Evolutionary conservation across 1,140 invertebrate genomes (phyloP).

Genomic region (Thereuonema tuberculata): DNA sequence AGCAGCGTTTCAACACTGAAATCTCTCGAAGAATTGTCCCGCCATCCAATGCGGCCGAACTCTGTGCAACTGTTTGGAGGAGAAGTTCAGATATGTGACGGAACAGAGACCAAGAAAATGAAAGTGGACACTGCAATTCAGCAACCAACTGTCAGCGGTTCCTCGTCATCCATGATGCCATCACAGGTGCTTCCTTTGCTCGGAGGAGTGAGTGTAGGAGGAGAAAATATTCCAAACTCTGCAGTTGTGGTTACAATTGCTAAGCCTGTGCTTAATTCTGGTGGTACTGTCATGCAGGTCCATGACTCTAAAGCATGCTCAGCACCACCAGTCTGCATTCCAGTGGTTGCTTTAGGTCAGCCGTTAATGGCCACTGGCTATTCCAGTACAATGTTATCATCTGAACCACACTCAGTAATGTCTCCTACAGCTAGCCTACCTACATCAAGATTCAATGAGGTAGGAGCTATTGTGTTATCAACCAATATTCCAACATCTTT

Average conservation of each 20-base stretch:
- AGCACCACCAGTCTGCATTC: conserved; percentile 3
- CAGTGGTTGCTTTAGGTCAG: conserved; percentile 1
- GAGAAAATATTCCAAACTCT: conserved; percentile 10
- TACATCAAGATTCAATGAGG: background rate
- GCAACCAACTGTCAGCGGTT: background rate
- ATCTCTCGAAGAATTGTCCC: background rate
- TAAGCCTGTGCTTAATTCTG: conserved; percentile 54
- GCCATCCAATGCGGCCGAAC: conserved; percentile 1
- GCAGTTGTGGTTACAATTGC: conserved; percentile 41
- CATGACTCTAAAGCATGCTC: conserved; percentile 12
- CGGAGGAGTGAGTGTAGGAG: background rate
- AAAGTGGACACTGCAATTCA: conserved; percentile 43
- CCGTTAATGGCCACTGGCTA: background rate
- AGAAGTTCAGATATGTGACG: conserved; percentile 50
- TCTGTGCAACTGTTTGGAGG: conserved; percentile 53
- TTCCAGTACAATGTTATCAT: background rate
- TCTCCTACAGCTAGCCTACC: background rate
- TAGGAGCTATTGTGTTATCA: background rate
- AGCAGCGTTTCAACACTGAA: background rate
- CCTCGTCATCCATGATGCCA: conserved; percentile 9
- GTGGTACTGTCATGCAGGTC: conserved; percentile 49
- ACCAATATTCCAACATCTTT: background rate
- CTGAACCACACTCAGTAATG: background rate
- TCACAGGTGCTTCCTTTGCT: background rate
- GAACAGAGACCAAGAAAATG: conserved; percentile 48